Percentiles rank a stretch among this genome's conserved stretches.
Conservation (phyloP, 2,797 vertebrate species). For the Ptychobarbus kaznakovi region DNA sequence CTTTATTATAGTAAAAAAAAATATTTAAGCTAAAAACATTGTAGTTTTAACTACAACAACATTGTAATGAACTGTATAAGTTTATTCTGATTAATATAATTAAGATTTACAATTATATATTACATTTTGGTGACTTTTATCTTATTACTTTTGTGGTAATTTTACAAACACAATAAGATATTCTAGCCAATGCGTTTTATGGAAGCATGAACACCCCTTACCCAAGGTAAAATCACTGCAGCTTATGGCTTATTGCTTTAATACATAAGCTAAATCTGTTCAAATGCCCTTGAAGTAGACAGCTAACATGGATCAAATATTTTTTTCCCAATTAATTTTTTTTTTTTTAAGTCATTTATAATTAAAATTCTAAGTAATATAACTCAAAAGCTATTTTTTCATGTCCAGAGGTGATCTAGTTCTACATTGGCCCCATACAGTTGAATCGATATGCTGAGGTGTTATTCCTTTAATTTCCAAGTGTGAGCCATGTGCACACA, state of each 20-base stretch:
- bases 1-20: background rate
- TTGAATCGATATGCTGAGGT: slow-evolving; percentile 36
- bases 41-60: background rate
- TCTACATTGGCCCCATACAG: background rate
- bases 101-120: background rate
- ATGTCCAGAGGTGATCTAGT: background rate
- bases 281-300: background rate
- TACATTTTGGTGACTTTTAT: background rate
- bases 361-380: background rate
- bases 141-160: background rate
- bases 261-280: background rate
- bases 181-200: background rate
- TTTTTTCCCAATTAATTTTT: background rate
- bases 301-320: background rate
- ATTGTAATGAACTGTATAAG: background rate
- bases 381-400: background rate
- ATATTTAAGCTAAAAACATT: too few relatives aligned
- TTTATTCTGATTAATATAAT: background rate
- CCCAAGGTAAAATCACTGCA: background rate
- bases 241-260: background rate
- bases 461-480: slow-evolving; percentile 28
- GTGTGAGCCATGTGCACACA: background rate
- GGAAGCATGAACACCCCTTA: background rate
- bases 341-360: background rate
- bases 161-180: background rate